A percentile compares a stretch with the other conserved stretches of the same genome.
Conservation (phyloP, 2,888 invertebrate species). For the Cosmia pyralina region DNA sequence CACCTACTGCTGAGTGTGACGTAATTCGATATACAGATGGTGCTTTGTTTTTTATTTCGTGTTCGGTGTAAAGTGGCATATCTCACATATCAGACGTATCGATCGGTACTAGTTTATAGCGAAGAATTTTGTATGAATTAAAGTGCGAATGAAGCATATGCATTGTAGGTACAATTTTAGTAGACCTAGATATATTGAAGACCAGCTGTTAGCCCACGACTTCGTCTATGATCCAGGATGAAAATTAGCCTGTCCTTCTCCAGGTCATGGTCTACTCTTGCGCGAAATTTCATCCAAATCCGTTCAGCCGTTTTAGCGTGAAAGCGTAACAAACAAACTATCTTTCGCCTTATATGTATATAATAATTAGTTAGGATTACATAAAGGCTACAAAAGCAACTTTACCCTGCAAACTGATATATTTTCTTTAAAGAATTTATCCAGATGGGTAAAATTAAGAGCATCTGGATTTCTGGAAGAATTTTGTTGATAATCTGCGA, state of each 20-base stretch:
- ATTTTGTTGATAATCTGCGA: conserved; percentile 69
- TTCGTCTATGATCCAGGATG: no score
- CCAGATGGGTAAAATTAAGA: neutral
- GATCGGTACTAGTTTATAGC: neutral
- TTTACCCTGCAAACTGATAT: neutral
- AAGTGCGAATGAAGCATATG: neutral
- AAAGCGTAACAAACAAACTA: neutral
- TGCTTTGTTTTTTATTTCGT: conserved; percentile 30
- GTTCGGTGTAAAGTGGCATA: conserved; percentile 3
- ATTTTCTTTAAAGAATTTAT: neutral
- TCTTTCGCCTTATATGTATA: no score
- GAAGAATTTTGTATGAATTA: neutral
- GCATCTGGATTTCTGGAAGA: conserved; percentile 18
- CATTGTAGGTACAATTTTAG: no score
- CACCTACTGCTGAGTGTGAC: conserved; percentile 49
- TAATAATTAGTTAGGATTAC: no score
- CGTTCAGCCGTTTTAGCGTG: neutral
- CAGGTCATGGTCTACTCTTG: no score
- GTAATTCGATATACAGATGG: conserved; percentile 39
- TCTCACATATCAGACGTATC: neutral
- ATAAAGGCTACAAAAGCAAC: no score
- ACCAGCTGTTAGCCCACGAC: no score
- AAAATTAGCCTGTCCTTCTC: no score
- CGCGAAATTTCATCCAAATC: neutral
- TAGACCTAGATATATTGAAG: neutral